phyloP scores from a whole-genome alignment of 1,140 invertebrate genomes.

The Zophobas atratus region DNA sequence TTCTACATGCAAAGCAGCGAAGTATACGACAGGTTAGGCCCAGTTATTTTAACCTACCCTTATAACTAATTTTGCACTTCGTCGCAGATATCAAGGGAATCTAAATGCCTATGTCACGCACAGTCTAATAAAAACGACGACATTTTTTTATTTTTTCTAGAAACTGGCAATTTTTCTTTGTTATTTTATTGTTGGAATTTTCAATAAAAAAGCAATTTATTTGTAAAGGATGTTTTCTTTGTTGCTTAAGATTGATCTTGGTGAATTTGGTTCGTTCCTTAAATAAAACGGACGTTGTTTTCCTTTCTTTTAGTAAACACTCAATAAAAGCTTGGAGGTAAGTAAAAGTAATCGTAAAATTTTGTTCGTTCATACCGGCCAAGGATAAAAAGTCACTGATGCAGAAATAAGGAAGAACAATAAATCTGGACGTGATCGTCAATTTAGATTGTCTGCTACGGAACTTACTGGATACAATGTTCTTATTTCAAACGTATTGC shows the following conservation, averaged over 20 bases:
- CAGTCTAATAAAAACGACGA: background rate
- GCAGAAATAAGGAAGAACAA: background rate
- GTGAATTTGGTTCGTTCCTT: too few species aligned
- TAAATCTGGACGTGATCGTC: background rate
- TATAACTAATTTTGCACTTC: slow-evolving; percentile 17
- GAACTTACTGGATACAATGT: too few species aligned
- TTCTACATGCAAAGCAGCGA: slow-evolving; percentile 10
- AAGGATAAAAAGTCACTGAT: background rate
- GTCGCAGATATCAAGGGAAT: slow-evolving; percentile 2
- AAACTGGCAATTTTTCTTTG: background rate
- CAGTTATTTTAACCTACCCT: slow-evolving; percentile 17
- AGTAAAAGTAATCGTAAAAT: background rate
- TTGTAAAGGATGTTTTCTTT: too few species aligned
- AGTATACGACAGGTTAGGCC: background rate
- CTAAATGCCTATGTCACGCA: slow-evolving; percentile 11
- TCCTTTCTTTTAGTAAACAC: background rate
- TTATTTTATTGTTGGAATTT: too few species aligned
- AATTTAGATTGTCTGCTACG: too few species aligned
- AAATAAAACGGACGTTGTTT: background rate
- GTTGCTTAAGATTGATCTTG: too few species aligned
- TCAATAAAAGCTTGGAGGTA: background rate
- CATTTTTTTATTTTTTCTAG: background rate
- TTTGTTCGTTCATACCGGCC: background rate
- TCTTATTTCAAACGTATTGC: too few species aligned
- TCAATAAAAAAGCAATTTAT: too few species aligned